phyloP scores from a whole-genome alignment of 2,113 vertebrate genomes.

The Laticauda colubrina region DNA sequence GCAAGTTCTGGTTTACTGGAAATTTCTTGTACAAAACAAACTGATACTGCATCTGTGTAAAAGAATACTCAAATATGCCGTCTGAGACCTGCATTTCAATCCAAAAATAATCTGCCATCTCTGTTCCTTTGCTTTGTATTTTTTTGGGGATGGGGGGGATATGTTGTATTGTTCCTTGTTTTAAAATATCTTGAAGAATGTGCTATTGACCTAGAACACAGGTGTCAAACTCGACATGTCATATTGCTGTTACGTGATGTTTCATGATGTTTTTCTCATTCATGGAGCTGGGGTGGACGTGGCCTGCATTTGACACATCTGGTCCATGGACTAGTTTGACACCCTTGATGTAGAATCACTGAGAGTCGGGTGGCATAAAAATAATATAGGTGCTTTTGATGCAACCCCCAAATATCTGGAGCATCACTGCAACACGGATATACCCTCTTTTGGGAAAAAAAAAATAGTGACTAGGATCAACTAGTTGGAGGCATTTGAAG shows the following conservation, averaged over 20 bases:
- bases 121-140: background rate
- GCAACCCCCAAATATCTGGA: background rate
- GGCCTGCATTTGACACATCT: no score
- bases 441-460: background rate
- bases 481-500: background rate
- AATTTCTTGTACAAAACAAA: background rate
- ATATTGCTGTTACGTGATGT: no score
- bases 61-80: background rate
- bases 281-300: no score
- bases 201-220: background rate
- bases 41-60: background rate
- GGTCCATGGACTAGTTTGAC: no score
- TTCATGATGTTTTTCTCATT: no score
- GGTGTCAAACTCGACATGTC: no score
- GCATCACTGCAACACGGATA: background rate
- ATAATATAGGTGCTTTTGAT: background rate
- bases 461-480: background rate
- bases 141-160: background rate
- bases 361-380: background rate
- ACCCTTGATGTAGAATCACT: background rate
- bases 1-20: background rate
- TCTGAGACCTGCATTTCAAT: background rate
- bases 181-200: background rate
- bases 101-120: background rate
- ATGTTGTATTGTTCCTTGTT: background rate